Base-by-base conservation (phyloP, 2,888 invertebrate species). In the Abrostola triplasia region DNA sequence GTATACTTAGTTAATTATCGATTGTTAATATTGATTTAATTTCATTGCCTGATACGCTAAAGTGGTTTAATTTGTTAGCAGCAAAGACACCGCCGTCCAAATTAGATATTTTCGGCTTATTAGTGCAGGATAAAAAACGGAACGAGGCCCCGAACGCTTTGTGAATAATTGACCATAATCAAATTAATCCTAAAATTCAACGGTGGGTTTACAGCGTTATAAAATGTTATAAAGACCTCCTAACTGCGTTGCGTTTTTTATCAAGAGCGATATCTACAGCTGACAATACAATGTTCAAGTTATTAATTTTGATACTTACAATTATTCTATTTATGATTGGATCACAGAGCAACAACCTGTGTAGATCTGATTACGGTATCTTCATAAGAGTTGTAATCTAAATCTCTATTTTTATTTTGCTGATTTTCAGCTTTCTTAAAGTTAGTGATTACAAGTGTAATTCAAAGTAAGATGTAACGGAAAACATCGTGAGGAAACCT, bases 111-210 rank as follows among this genome's bases (percentile, higher is more conserved):
- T 94, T 92, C 86, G 89, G 89, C 93, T 94, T 94, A 94, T 94
- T 94, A 94, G 90, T 90, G 90, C 88, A 84, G 84, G 85, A 85
- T 84, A 85, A 93, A 92, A 94, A 93, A 89, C 88, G 76, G 86
- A 92, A 90, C 89, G 89, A 90, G 90, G 70, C 77, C 77, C 85
- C 88, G 88, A 91, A 90, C 90, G 89, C 90, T 91, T 93, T 90
- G 91, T 93, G 92, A 93, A 93, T 94, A 94, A 94, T 94, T 94
- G 93, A 92, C 93, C 86, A 93, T 93, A 94, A 94, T 94, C 93
- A 94, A 94, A 94, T 94, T 93, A 94, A 94, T 93, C 90, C 93
- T 92, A 90, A 93, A 92, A 92, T 93, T 91, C 92, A 92, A 94
- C 93, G 92, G 94, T 94, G 91, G 92, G 94, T 94, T 94, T 94